These are phyloP conservation scores for Silurus lanzhouensis DNA, from an alignment of 2,797 vertebrate species.

Conservation along the genomic window DNA sequence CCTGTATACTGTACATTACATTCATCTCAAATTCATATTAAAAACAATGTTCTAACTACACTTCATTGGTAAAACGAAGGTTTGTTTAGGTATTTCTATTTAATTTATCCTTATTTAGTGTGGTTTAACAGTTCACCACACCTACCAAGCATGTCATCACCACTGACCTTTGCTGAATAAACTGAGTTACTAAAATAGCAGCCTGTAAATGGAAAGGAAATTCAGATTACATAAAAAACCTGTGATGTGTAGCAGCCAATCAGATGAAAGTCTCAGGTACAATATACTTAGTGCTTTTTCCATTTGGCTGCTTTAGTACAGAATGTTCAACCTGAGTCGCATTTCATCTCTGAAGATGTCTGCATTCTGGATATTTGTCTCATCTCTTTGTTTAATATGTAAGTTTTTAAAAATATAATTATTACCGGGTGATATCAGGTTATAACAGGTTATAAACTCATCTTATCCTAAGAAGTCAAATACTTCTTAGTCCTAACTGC, in stretches of 20 bases:
- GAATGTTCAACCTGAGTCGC: not conserved
- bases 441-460: not conserved
- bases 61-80: not conserved
- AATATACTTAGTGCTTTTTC: not conserved
- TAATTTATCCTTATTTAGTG: not conserved
- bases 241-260: constrained; percentile 13
- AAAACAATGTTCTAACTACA: not conserved
- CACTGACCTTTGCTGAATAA: not conserved
- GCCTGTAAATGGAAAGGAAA: not conserved
- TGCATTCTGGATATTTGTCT: not conserved
- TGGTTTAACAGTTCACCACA: not conserved
- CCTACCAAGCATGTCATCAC: not conserved
- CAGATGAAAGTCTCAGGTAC: not conserved
- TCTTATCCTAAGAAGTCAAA: not conserved
- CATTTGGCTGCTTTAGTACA: not conserved
- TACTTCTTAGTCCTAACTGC: not conserved
- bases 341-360: not conserved
- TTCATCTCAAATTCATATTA: not conserved
- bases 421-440: too few species aligned
- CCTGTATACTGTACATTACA: too few species aligned
- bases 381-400: not conserved
- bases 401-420: not conserved
- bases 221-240: not conserved
- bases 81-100: not conserved
- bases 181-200: not conserved